Base-by-base conservation (phyloP, 1,140 invertebrate species). In the Phymorhynchus buccinoides region DNA sequence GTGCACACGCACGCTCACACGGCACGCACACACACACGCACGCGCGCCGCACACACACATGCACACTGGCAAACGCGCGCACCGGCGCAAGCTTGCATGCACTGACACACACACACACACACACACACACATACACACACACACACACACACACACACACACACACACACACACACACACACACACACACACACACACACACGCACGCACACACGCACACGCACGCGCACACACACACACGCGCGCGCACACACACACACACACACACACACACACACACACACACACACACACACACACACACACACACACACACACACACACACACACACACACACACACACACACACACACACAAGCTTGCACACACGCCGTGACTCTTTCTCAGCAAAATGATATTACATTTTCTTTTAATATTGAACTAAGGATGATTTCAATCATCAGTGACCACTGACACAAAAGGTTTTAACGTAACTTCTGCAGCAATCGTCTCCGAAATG, bases 401-500 rank as follows among this genome's bases (percentile, higher is more conserved):
- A 1, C 12, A 9, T 14, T 52, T 52, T 52, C 48, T 52, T 18
- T 52, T 18, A 52, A 52, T 18, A 52, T 52, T 14, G 12, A 9
- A 52, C 12, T 52, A 18, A 14, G 48, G 22, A 0, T 1, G 48
- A 14, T 18, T 18, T 52, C 48, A 52, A 52, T 14, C 48, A 52
- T 9, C 12, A 52, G 22, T 52, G 22, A 52, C 12, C 22, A 14
- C 12, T 52, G 12, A 14, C 48, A 14, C 12, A 14, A 9, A 52
- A 52, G 48, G 22, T 14, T 52, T 52, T 52, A 52, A 9, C 48
- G 22, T 18, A 52, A 52, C 22, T 9, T 52, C 22, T 52, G 44
- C 35, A 42, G 68, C 52, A n/a, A 73, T n/a, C n/a, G n/a, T n/a
- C n/a, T n/a, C n/a, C n/a, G 42, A 41, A 44, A 85, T 39, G 84